Base-by-base conservation (phyloP, 2,888 invertebrate species). In the Mycalesis mineus region DNA sequence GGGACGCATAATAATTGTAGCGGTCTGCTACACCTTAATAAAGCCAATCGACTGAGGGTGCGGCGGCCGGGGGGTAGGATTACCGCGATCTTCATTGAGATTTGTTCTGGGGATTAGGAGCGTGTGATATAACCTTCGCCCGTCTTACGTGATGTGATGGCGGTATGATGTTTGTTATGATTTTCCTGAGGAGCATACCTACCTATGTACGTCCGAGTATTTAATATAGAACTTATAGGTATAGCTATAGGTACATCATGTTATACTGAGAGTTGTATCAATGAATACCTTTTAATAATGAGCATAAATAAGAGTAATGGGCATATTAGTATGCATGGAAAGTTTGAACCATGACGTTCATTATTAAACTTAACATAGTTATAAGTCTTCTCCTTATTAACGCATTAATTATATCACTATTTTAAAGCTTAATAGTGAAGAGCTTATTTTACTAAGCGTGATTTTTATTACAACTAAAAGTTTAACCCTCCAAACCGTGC, bases 1-100 rank as follows among this genome's bases (percentile, higher is more conserved):
- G 85, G 88, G 84, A 84, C 86, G 88, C 88, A 88, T 89, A 88
- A 88, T 89, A 89, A 88, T 88, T 84, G 87, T 88, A 85, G 88
- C 88, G 88, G 88, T 85, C 87, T 86, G 84, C 82, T 88, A 86
- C 86, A 88, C 88, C 88, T 88, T 89, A 89, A 89, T 89, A 89
- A 88, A 88, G 88, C 84, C 88, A 88, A 89, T 88, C 82, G 84
- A 80, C 80, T 73, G 68, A 70, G 75, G 73, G 70, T 65, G 72
- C 69, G n/a, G 77, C 70, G 70, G 36, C 70, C 62, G 71, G 69
- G 71, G 77, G 75, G 73, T 67, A 71, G 85, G 87, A 85, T 87
- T 87, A 77, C 68, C 80, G 78, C 83, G 81, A 84, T 87, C 84
- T 86, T 88, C 88, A 88, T 89, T 88, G 88, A 88, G 89, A 89